A percentile compares a stretch with the other conserved stretches of the same genome.
Evolutionary conservation across 2,113 vertebrate genomes (phyloP).

Genomic region (Eulemur macaco): DNA sequence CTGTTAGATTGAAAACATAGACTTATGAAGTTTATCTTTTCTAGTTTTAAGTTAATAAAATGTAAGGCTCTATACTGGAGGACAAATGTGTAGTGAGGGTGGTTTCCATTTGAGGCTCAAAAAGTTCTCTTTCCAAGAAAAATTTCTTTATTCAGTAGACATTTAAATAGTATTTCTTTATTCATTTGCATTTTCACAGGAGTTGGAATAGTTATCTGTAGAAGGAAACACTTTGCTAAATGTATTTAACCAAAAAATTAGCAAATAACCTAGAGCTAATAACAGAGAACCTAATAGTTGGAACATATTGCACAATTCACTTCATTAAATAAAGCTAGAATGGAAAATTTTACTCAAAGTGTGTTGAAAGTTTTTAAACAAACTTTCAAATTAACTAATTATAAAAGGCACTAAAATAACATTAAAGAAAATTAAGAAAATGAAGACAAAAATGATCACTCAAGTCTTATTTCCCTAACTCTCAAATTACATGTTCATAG

Average conservation of each 20-base stretch:
- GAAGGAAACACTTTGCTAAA: not conserved
- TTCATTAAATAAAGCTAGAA: not conserved
- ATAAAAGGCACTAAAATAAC: not conserved
- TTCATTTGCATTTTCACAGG: not conserved
- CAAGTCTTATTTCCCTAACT: not conserved
- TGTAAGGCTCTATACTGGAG: not conserved
- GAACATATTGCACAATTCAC: not conserved
- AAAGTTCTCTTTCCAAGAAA: not conserved
- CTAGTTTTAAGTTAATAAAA: not conserved
- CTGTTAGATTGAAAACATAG: not conserved
- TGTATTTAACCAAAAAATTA: not conserved
- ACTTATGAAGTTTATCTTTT: not conserved
- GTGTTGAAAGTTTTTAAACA: not conserved
- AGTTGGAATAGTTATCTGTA: not conserved
- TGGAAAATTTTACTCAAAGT: not conserved
- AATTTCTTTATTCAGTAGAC: not conserved
- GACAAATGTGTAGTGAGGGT: not conserved
- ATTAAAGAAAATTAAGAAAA: not conserved
- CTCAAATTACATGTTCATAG: not conserved
- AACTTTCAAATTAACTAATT: not conserved
- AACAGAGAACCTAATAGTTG: not conserved
- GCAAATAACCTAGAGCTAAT: not conserved
- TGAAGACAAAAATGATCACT: not conserved
- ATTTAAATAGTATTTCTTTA: not conserved
- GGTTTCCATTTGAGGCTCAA: not conserved